These are phyloP conservation scores for Gopherus evgoodei DNA, from an alignment of 2,113 vertebrate genomes.

Conservation along the genomic window DNA sequence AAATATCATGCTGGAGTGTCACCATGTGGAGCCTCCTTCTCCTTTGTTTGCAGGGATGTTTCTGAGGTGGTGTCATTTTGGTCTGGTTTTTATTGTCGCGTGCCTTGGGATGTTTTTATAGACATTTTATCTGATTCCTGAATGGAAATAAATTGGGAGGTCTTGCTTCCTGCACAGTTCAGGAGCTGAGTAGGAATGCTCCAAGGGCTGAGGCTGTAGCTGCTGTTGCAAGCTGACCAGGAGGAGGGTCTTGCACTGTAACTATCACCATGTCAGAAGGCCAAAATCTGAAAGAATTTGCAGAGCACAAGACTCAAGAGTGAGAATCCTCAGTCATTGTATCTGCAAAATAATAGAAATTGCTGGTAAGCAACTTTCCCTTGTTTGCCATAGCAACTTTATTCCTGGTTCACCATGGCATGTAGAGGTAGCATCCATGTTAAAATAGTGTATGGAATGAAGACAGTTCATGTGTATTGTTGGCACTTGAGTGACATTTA, in stretches of 20 bases:
- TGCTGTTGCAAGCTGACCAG: not conserved
- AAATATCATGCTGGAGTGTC: not conserved
- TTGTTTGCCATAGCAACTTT: not conserved
- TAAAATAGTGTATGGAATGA: not conserved
- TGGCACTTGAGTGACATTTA: not conserved
- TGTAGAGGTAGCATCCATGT: not conserved
- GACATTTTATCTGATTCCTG: not conserved
- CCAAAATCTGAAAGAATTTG: not conserved
- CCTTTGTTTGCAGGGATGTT: not conserved
- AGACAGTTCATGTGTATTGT: not conserved
- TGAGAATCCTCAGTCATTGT: accelerated
- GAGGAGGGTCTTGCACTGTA: not conserved
- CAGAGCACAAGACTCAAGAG: accelerated
- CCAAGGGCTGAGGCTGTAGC: not conserved
- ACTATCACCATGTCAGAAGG: not conserved
- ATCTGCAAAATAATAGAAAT: not conserved
- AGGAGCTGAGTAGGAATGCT: not conserved
- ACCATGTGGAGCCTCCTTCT: not conserved
- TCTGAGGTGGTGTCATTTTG: not conserved
- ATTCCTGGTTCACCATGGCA: not conserved
- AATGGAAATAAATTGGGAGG: not conserved
- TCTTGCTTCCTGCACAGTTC: not conserved
- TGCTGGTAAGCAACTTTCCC: not conserved
- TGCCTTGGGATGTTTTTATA: not conserved
- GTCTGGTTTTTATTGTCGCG: not conserved